Evolutionary conservation across 2,113 vertebrate genomes (phyloP).

Genomic region (Formicarius rufipectus): DNA sequence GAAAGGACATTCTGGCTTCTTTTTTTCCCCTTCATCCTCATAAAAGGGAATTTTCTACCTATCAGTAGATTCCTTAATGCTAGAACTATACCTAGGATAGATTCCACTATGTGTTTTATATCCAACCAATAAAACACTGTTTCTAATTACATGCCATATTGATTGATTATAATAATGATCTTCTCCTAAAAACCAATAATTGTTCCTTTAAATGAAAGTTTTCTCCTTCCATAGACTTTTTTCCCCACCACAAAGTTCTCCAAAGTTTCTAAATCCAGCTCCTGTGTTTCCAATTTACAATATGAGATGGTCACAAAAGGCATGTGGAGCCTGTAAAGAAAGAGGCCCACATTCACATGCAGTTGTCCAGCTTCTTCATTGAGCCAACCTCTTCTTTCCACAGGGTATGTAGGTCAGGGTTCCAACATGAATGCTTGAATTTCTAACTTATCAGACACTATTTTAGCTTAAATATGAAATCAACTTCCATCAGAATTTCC

Average conservation of each 20-base stretch:
- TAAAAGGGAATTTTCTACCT: neutral
- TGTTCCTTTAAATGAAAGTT: neutral
- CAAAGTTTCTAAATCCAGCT: neutral
- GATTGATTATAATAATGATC: neutral
- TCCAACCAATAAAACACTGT: neutral
- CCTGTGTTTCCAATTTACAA: neutral
- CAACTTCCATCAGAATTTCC: neutral
- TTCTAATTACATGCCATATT: neutral
- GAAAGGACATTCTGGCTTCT: neutral
- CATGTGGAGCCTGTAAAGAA: neutral
- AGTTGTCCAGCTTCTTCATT: neutral
- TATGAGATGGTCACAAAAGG: neutral
- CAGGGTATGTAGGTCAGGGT: neutral
- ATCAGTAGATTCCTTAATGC: neutral
- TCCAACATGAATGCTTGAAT: neutral
- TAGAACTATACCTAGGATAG: neutral
- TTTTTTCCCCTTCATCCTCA: neutral
- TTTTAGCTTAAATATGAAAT: neutral
- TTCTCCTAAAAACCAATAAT: neutral
- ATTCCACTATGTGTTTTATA: neutral
- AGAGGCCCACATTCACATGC: neutral
- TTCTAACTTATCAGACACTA: neutral
- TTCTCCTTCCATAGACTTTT: neutral
- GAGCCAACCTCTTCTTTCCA: neutral
- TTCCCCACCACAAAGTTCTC: neutral